phyloP scores from a whole-genome alignment of 1,140 invertebrate genomes.

The Papilio dardanus region DNA sequence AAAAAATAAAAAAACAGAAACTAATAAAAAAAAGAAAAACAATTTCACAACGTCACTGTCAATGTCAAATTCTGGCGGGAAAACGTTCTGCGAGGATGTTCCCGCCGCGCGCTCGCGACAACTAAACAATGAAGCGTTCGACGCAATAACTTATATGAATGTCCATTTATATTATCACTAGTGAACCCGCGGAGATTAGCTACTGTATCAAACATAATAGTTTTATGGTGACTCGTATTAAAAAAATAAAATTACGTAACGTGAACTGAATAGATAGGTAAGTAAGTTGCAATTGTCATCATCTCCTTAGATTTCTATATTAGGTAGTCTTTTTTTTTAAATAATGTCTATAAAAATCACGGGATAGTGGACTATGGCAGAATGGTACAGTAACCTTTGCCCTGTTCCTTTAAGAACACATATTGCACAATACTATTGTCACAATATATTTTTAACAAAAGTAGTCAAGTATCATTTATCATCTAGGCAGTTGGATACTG shows the following conservation, averaged over 20 bases:
- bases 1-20: conserved; percentile 21
- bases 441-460: background rate
- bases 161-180: conserved; percentile 33
- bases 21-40: conserved; percentile 27
- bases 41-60: conserved; percentile 38
- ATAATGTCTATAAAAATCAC: background rate
- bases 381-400: background rate
- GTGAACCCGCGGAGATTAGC: conserved; percentile 31
- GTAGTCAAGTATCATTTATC: background rate
- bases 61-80: conserved; percentile 45
- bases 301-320: background rate
- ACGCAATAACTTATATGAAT: conserved; percentile 36
- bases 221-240: background rate
- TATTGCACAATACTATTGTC: background rate
- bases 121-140: conserved; percentile 43
- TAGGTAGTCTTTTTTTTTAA: background rate
- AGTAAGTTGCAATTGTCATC: background rate
- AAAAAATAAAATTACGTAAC: background rate
- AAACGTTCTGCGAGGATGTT: conserved; percentile 31
- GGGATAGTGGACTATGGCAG: background rate
- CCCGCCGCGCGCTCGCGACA: conserved; percentile 34
- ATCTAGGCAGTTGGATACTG: background rate
- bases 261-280: background rate
- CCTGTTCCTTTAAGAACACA: background rate
- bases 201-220: conserved; percentile 18